Conservation (phyloP, 2,797 vertebrate genomes). For the Emys orbicularis region DNA sequence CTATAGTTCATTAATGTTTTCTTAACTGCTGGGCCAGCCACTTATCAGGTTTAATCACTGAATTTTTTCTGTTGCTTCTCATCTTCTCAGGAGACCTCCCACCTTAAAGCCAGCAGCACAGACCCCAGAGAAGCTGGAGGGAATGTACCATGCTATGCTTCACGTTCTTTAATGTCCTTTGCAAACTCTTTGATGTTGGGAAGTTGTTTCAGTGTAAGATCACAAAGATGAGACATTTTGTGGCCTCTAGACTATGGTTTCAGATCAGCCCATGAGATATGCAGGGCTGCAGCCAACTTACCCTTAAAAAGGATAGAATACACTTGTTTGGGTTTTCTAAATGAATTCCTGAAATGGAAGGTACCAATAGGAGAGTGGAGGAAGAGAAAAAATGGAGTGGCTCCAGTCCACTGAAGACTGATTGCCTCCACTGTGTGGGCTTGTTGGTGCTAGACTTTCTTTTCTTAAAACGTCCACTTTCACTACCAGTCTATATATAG, state of each 20-base stretch:
- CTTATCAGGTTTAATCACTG: neutral
- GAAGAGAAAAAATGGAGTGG: conserved; percentile 18
- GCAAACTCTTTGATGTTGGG: conserved; percentile 35
- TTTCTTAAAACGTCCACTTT: neutral
- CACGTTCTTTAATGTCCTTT: neutral
- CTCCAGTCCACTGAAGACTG: neutral
- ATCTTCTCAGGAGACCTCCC: neutral
- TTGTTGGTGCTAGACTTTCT: neutral
- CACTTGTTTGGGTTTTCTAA: conserved; percentile 29
- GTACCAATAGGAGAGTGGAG: neutral
- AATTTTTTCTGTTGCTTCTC: neutral
- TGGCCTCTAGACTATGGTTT: neutral
- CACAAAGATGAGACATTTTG: neutral
- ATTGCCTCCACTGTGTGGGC: neutral
- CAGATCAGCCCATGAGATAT: conserved; percentile 35
- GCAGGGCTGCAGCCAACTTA: neutral
- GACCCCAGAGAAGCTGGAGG: neutral
- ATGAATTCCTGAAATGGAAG: conserved; percentile 49
- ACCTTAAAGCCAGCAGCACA: neutral
- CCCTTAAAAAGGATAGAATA: conserved; percentile 7
- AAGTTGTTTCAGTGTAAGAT: neutral
- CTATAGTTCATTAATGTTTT: neutral
- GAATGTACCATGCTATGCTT: neutral
- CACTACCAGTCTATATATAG: neutral
- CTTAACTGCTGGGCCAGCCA: neutral